Evolutionary conservation across 1,140 invertebrate species (phyloP).

Genomic region (Drosophila nasuta): DNA sequence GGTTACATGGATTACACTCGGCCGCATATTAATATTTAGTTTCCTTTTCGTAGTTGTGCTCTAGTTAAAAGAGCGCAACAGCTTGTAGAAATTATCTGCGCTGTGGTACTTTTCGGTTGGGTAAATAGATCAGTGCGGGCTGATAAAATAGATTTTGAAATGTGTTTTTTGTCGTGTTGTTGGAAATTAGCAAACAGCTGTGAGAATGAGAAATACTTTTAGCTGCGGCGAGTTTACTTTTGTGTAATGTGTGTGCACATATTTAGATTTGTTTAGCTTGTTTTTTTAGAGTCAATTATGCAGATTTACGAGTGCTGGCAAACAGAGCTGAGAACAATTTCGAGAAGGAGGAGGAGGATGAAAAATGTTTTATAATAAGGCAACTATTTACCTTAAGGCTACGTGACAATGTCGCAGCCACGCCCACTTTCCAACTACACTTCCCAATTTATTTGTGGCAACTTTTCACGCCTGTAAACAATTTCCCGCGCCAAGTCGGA

Average conservation of each 20-base stretch:
- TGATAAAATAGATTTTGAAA: conserved; percentile 29
- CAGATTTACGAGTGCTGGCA: conserved; percentile 45
- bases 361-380: conserved; percentile 24
- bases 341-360: neutral
- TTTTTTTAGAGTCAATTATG: conserved; percentile 55
- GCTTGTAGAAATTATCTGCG: neutral
- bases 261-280: conserved; percentile 41
- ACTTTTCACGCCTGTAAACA: conserved; percentile 57
- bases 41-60: neutral
- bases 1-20: neutral
- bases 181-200: conserved; percentile 51
- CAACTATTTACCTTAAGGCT: neutral
- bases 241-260: conserved; percentile 40
- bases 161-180: conserved; percentile 37
- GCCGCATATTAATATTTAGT: neutral
- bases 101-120: neutral
- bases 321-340: neutral
- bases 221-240: conserved; percentile 9
- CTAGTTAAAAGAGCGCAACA: neutral
- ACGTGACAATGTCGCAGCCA: conserved; percentile 18
- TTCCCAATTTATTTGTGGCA: conserved; percentile 47
- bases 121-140: conserved; percentile 12
- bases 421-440: conserved; percentile 9
- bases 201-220: conserved; percentile 29
- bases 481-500: conserved; percentile 23